Evolutionary conservation across 2,113 vertebrate species (phyloP), one percentile per base, ranked within the genome.

Genomic region (Coptodon bakossiorum): DNA sequence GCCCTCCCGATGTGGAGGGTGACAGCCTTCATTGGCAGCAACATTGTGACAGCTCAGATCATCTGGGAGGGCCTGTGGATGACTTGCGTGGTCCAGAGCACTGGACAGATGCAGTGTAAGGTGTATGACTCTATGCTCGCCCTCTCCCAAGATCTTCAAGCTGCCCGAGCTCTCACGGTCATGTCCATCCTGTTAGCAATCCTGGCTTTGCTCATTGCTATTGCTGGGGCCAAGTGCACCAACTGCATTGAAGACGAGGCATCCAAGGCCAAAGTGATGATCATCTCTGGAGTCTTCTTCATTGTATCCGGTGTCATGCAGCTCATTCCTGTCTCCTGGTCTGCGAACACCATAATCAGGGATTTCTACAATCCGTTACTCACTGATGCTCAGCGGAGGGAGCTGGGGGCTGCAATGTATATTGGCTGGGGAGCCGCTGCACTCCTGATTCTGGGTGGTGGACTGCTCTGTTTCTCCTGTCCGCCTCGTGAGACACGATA

Each of bases 41-140:
- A 96, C 95, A 97, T 96, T 3, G 96, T 97, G 89, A 97, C 96
- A 2, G 96, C 96, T 17, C 96, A 96, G 95, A 95, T 96, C 85
- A 95, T 96, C 93, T 97, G 96, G 96, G 96, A 97, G 38, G 96
- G 96, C 16, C 90, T 97, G 86, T 97, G 96, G 96, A 97, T 97
- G 96, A 95, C 89, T 50, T 97, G 96, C 38, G 96, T 97, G 91
- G 96, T 96, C 45, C 96, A 96, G 92, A 96, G 96, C 93, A 97
- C 96, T 0, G 96, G 96, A 2, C 96, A 96, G 87, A 97, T 97
- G 96, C 96, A 97, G 91, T 97, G 96, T 17, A 97, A 96, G 88
- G 95, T 97, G 53, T 96, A 97, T 52, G 96, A 97, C 93, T 96
- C 96, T 88, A 96, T 96, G 95, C 93, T 97, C 5, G 94, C 96